These are phyloP conservation scores for Budorcas taxicolor DNA, from an alignment of 2,113 vertebrate species.

Conservation along the genomic window DNA sequence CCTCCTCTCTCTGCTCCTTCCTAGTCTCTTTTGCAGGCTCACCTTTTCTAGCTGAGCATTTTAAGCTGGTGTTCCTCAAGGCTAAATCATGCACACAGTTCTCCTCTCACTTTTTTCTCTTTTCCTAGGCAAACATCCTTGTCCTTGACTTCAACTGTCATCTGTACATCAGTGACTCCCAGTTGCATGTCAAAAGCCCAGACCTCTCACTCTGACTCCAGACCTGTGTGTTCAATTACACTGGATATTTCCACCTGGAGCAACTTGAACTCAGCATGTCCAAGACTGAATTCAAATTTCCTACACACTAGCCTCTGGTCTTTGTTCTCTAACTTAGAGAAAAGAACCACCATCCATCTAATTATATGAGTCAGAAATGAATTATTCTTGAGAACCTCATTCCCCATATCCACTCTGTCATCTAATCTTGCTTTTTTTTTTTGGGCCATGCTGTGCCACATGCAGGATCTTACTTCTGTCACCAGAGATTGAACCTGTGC, in stretches of 20 bases:
- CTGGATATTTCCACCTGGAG: background rate
- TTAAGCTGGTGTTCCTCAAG: background rate
- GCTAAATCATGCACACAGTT: too few species aligned
- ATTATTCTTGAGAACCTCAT: background rate
- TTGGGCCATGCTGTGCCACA: background rate
- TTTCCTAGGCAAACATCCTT: background rate
- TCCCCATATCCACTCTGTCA: background rate
- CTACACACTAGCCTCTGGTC: background rate
- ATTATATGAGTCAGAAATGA: background rate
- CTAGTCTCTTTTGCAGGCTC: background rate
- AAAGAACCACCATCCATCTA: background rate
- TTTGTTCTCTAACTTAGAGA: background rate
- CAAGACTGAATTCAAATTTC: background rate
- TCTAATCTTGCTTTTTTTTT: background rate
- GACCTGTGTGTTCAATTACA: background rate
- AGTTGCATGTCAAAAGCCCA: background rate
- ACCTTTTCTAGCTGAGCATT: background rate
- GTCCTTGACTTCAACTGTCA: background rate
- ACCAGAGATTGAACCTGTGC: background rate
- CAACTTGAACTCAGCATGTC: background rate
- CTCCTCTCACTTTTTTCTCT: background rate
- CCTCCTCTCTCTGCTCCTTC: background rate
- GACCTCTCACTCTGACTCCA: background rate
- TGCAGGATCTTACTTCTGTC: rapidly evolving
- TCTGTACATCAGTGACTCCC: background rate